Evolutionary conservation across 2,113 vertebrate genomes (phyloP).

Genomic region (Edolisoma coerulescens): DNA sequence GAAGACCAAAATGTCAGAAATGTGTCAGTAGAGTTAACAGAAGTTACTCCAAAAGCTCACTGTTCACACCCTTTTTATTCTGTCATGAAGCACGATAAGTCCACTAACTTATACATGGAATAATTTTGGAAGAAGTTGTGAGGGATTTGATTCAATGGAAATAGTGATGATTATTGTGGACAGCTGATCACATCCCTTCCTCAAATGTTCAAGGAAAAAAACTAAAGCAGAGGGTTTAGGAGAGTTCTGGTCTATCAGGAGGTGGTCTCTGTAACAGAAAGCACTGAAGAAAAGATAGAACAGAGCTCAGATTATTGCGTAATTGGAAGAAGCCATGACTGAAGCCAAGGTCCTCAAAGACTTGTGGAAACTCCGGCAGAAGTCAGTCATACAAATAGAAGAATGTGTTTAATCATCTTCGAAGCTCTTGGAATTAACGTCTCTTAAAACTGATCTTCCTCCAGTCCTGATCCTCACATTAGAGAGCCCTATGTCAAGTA

Average conservation of each 20-base stretch:
- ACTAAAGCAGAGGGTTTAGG: background rate
- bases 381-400: background rate
- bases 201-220: background rate
- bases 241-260: background rate
- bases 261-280: background rate
- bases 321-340: background rate
- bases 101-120: background rate
- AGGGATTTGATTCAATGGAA: background rate
- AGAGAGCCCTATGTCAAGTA: background rate
- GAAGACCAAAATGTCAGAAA: background rate
- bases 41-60: background rate
- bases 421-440: background rate
- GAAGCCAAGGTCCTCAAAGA: background rate
- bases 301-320: background rate
- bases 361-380: background rate
- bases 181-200: background rate
- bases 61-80: background rate
- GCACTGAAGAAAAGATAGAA: background rate
- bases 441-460: background rate
- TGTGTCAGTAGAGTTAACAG: background rate
- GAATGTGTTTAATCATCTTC: background rate
- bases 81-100: background rate
- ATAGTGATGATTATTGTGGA: background rate
- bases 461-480: background rate
- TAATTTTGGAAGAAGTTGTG: background rate